Base-by-base conservation (phyloP, 1,140 invertebrate species). In the Drosophila orena region DNA sequence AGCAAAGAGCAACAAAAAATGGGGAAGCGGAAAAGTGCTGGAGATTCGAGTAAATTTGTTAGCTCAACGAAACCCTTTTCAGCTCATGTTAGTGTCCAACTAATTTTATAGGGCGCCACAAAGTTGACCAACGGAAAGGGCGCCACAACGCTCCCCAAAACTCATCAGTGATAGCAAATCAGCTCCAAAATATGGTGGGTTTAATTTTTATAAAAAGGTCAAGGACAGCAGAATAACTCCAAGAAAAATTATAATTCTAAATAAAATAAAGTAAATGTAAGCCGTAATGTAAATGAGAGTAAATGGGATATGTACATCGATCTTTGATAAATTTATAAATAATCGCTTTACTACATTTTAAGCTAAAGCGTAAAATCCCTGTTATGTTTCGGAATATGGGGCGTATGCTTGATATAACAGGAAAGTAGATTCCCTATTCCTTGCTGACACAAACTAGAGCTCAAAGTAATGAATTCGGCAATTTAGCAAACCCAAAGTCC, bases 41-140 rank as follows among this genome's bases (percentile, higher is more conserved):
- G 30, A 64, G 60, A 47, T 27, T 34, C 50, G n/a, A 44, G 42
- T 60, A 65, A 77, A 77, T 80, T 85, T 72, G 57, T 73, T 60
- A 52, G 49, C 43, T 35, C 35, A 15, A 6, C n/a, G 40, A 17
- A 47, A 15, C 64, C 50, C 57, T 53, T 69, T 68, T 71, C 46
- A 61, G 62, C 50, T 60, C 69, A 60, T 79, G 71, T 81, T 75
- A 78, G 71, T 78, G 69, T 30, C 8, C 30, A 10, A 30, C 30
- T 8, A 30, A 30, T 30, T 84, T 84, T 83, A 79, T 76, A 72
- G 15, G 17, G n/a, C 1, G 15, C 2, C 6, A 47, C 17, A 49
- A 35, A 30, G 12, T 10, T 30, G 17, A 22, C 11, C 11, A 1
- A 8, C 3, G 12, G n/a, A 6, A 24, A 17, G 35, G 35, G 17